Conservation (phyloP, 2,113 vertebrate genomes). For the Microcebus lehilahytsara region DNA sequence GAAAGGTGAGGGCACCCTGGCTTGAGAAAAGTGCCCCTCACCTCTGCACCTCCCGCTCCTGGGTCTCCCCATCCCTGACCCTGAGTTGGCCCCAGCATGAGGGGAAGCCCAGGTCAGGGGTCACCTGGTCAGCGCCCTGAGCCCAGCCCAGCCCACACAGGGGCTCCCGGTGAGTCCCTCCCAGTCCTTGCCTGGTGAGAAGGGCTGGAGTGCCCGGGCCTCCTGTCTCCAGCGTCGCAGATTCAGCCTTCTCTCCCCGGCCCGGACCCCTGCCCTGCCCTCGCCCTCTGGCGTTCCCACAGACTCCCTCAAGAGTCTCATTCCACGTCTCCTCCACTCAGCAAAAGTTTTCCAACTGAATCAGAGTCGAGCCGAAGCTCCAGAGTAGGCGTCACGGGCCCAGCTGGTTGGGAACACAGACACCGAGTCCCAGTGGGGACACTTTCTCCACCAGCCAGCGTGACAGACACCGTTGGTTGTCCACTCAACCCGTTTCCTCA, state of each 20-base stretch:
- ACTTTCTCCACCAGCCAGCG: neutral
- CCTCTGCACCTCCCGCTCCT: neutral
- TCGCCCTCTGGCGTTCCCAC: neutral
- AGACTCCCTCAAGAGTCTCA: neutral
- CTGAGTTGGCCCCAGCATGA: neutral
- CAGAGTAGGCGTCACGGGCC: neutral
- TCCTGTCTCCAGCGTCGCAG: neutral
- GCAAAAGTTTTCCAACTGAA: constrained; percentile 9
- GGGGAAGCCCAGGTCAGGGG: neutral
- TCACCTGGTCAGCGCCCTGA: neutral
- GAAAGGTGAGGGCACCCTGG: neutral
- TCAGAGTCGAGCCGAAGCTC: neutral
- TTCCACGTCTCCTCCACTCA: neutral
- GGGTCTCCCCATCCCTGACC: neutral
- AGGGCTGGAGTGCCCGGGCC: neutral
- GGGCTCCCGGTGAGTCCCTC: neutral
- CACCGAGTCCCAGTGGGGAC: neutral
- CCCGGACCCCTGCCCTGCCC: neutral
- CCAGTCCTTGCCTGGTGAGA: neutral
- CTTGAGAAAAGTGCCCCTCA: neutral
- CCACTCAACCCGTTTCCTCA: neutral
- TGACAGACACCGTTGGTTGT: neutral
- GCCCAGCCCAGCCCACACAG: neutral
- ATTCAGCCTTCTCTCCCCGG: neutral
- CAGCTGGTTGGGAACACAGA: neutral